phyloP scores from a whole-genome alignment of 2,888 invertebrate genomes.

The Poecilus cupreus region DNA sequence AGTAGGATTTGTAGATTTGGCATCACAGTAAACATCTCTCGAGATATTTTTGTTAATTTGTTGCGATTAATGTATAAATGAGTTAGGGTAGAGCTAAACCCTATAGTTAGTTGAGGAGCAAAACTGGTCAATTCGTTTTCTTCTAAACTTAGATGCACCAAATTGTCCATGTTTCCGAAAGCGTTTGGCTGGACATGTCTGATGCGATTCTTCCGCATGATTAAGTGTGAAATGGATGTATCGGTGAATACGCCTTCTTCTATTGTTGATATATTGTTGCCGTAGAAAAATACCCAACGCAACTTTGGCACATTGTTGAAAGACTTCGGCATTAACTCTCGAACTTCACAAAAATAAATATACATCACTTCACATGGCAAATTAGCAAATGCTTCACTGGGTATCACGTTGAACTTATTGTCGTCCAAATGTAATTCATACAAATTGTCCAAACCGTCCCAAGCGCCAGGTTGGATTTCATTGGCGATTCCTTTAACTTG shows the following conservation, averaged over 20 bases:
- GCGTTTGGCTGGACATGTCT: conserved; percentile 31
- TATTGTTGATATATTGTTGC: conserved; percentile 35
- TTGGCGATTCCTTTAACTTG: conserved; percentile 43
- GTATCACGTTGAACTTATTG: conserved; percentile 35
- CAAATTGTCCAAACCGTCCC: conserved; percentile 32
- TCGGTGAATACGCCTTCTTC: conserved; percentile 32
- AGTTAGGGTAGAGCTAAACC: conserved; percentile 38
- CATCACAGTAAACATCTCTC: conserved; percentile 41
- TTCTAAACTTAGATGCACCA: conserved; percentile 35
- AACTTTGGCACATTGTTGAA: conserved; percentile 29
- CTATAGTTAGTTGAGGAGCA: conserved; percentile 41
- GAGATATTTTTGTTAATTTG: conserved; percentile 37
- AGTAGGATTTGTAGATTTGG: conserved; percentile 36
- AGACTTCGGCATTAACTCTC: conserved; percentile 12
- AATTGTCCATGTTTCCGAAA: conserved; percentile 47
- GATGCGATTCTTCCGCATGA: conserved; percentile 43
- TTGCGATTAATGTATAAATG: conserved; percentile 50
- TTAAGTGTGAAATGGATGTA: conserved; percentile 14
- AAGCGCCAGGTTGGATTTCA: conserved; percentile 11
- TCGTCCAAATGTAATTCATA: conserved; percentile 52
- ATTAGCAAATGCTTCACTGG: conserved; percentile 26
- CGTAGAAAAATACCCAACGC: not conserved
- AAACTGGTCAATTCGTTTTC: conserved; percentile 40
- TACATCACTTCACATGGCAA: not conserved
- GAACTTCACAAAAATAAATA: conserved; percentile 47